Evolutionary conservation across 2,797 vertebrate species (phyloP).

Genomic region (Crypturellus tataupa): DNA sequence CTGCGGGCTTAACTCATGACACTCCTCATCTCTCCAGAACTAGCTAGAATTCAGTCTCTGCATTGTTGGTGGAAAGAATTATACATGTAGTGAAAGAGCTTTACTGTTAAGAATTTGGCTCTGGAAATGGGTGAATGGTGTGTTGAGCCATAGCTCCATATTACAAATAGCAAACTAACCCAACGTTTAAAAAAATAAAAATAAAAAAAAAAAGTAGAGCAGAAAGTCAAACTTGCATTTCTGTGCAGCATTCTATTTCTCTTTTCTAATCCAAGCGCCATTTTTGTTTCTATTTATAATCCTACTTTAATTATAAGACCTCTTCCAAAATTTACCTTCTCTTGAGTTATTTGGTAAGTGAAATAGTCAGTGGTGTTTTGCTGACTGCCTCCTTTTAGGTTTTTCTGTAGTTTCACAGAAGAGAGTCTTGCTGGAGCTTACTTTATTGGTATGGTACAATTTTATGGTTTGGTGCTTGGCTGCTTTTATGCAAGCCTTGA

Average conservation of each 20-base stretch:
- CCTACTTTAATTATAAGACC: background rate
- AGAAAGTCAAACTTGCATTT: background rate
- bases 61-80: background rate
- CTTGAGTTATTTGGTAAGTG: background rate
- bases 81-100: background rate
- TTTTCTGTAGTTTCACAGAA: background rate
- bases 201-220: background rate
- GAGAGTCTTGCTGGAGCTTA: background rate
- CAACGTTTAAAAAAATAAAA: background rate
- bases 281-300: background rate
- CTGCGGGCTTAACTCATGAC: background rate
- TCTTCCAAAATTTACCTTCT: background rate
- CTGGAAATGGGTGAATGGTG: background rate
- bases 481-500: background rate
- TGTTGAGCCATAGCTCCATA: background rate
- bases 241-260: background rate
- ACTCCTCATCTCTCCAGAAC: too few species aligned
- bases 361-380: background rate
- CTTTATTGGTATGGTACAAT: background rate
- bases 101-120: background rate
- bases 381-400: background rate
- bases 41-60: background rate
- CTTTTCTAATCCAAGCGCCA: background rate
- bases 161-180: background rate
- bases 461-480: background rate